Base-by-base conservation (phyloP, 2,113 vertebrate species). In the Lethenteron reissneri region DNA sequence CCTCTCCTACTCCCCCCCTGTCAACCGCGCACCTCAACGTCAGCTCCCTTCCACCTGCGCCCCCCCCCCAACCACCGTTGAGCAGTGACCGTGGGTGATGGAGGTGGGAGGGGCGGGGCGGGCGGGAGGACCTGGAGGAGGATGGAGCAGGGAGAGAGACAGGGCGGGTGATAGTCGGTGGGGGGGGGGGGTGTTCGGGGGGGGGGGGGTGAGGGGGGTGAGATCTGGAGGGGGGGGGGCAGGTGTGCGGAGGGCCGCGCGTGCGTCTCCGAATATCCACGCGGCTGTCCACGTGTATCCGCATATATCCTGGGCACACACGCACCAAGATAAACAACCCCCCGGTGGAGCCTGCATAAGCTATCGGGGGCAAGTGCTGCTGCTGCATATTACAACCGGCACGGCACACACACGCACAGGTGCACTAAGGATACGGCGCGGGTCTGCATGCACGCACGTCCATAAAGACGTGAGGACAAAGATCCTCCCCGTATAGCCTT, bases 11-110 rank as follows among this genome's bases (percentile, higher is more conserved):
- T n/a, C 62, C 62, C 62, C 62, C 62, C 14, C 62, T 69, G 9
- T 25, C 64, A 69, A 25, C 71, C 0, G 3, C 19, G 58, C 15
- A 74, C 9, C 71, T 75, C 74, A 57, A 2, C 58, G 64, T 74
- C 70, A 74, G 76, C 76, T 75, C 9, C 60, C 78, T 78, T 81
- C 78, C 79, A 75, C 80, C 71, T 78, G 72, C 72, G 73, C 74
- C 72, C 68, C 57, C 74, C 77, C 71, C 64, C 72, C 41, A 5
- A 41, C 41, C 41, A 41, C 41, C 41, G 41, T 41, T 41, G 41
- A 41, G 41, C 41, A 41, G 41, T 41, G 41, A 7, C 6, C 41
- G 25, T 41, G 25, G 25, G 3, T 41, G 41, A 41, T 41, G 41
- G 41, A 41, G 41, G 41, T 41, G 41, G 41, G 41, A 41, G 41